Base-by-base conservation (phyloP, 2,797 vertebrate genomes). In the Ficedula albicollis region DNA sequence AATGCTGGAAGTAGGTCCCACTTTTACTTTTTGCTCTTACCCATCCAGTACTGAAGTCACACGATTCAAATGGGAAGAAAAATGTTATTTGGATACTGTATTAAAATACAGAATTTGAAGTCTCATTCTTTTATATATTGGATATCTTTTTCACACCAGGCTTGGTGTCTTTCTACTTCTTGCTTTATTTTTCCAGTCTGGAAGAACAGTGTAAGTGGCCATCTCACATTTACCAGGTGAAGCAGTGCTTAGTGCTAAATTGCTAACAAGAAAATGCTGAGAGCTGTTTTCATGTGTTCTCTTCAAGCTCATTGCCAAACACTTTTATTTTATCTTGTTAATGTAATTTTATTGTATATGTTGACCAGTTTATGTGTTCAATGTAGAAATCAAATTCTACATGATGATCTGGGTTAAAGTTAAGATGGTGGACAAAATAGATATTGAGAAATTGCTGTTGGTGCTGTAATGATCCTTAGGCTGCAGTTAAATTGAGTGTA, bases 281-380 rank as follows among this genome's bases (percentile, higher is more conserved):
- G n/a, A 59, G 30, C 27, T 74, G 0, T 46, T 73, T 58, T 46
- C 13, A 2, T 1, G 2, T 81, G 21, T 66, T 27, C 15, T 48
- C 10, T 34, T 60, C 20, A 41, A 49, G 46, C 30, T 79, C 13
- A 3, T 18, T 52, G 39, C 39, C 18, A 59, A 34, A 43, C 6
- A 14, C 16, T 18, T 89, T 73, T 51, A 15, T 84, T 88, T 84
- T 60, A 60, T 23, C 36, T 29, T 39, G 15, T 84, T 29, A 38
- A 6, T 80, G 15, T 13, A 3, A 4, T 27, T 39, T 14, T 66
- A 2, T 43, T 59, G 9, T 63, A 10, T 44, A 2, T 51, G 13
- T 7, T 0, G 0, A 9, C 17, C 18, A 8, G 5, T 59, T 72
- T 54, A 7, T 27, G 9, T 2, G 14, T 36, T 84, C 59, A 11